These are phyloP conservation scores for Loris lydekkerianus DNA, from an alignment of 2,797 vertebrate species.

Conservation along the genomic window DNA sequence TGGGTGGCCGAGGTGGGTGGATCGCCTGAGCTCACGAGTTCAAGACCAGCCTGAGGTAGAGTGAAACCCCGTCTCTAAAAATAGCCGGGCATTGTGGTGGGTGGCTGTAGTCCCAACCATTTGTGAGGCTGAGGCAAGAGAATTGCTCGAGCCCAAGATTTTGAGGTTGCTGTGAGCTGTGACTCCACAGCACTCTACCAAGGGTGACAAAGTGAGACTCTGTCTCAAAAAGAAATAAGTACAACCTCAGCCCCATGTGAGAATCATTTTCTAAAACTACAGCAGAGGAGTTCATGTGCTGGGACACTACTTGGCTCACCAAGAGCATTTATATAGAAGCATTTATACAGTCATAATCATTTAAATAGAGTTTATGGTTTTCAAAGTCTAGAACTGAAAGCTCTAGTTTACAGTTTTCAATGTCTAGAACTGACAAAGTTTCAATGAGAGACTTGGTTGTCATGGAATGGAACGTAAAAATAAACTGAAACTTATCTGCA, in stretches of 20 bases:
- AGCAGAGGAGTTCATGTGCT: not conserved
- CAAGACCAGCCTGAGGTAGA: too few species aligned
- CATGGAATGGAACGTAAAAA: conserved; percentile 42
- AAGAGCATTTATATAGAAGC: not conserved
- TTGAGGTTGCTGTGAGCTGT: too few species aligned
- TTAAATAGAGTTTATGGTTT: conserved; percentile 43
- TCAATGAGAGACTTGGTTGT: conserved; percentile 27
- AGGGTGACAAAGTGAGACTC: too few species aligned
- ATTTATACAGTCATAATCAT: conserved; percentile 3
- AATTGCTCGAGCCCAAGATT: too few species aligned
- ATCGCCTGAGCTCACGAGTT: too few species aligned
- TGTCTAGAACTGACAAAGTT: not conserved
- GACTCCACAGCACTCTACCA: too few species aligned
- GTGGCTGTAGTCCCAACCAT: too few species aligned
- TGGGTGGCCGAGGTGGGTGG: too few species aligned
- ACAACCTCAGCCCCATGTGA: conserved; percentile 18
- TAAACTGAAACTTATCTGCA: conserved; percentile 23
- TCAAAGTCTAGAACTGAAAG: conserved; percentile 31
- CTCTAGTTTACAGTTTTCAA: conserved; percentile 8
- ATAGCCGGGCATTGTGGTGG: too few species aligned
- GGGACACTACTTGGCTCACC: not conserved
- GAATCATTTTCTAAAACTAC: conserved; percentile 60
- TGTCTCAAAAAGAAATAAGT: too few species aligned
- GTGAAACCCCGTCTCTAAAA: too few species aligned
- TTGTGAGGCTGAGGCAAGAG: too few species aligned